Evolutionary conservation across 2,888 invertebrate genomes (phyloP), one percentile per base, ranked within the genome.

Genomic region (Onthophagus sagittarius): DNA sequence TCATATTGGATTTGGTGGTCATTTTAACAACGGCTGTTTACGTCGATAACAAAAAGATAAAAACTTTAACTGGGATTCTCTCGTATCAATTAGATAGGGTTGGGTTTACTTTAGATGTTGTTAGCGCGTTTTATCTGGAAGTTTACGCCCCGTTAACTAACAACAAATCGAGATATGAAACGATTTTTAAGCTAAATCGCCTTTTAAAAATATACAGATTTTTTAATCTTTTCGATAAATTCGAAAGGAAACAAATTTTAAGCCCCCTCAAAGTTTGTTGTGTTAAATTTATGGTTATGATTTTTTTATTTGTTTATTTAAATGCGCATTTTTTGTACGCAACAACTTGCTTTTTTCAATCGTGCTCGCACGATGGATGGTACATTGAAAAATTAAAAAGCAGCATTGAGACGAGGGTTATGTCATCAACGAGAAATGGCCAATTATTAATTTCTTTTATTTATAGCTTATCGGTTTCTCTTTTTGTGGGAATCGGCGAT

Each of bases 351-450:
- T 88, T 87, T 76, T 85, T 86, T 15, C 83, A 79, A 73, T 82
- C 86, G 73, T 89, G 89, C 77, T 82, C 86, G 1, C 84, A 86
- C 79, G 83, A 84, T 75, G 87, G 88, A 11, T 89, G 89, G 89
- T 88, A 86, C 76, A 71, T 77, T 33, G 62, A 11, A 2, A 78
- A 78, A 70, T 62, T 79, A 11, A 13, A 72, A 5, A 65, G 70
- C 9, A 78, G 78, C 67, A 70, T 77, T 5, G 31, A 75, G 15
- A 39, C 73, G 5, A 75, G 75, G 15, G 23, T 76, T 11, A 15
- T 71, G 3, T 69, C 63, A 7, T 72, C 76, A 0, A 76, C 76
- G 31, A 76, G 76, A 15, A 63, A 67, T n/a, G 71, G 83, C 80
- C 85, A 85, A 0, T 76, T 86, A 5, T 74, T 87, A 13, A 84